Evolutionary conservation across 2,113 vertebrate species (phyloP), one percentile per base, ranked within the genome.

Genomic region (Sakesphorus luctuosus): DNA sequence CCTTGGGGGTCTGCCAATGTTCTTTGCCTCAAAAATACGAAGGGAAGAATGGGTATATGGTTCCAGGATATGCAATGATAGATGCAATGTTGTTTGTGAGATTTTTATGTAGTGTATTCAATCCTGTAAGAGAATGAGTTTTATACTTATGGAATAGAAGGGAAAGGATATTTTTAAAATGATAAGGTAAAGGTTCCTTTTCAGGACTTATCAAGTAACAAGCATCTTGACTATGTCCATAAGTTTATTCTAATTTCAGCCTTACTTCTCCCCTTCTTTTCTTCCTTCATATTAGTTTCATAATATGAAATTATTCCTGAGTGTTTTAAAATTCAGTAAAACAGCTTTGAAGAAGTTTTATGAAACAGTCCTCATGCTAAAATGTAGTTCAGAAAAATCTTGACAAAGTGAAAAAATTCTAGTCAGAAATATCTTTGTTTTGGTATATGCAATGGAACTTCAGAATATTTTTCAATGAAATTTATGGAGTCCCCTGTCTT

Each of bases 361-460:
- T 40, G 11, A 85, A 36, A 18, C 18, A 13, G 9, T 66, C 17
- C 3, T 61, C n/a, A 50, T 11, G 19, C 13, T 75, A 18, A 81
- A 55, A 5, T 20, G 10, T 18, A 61, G 23, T 82, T 83, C 19
- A 52, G 9, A 66, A 89, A 89, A 79, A 71, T 75, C 18, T 31
- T 71, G 29, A 29, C 11, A 61, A 85, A 71, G 13, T 35, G 2
- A 3, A 44, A 58, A 67, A 80, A n/a, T 52, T 66, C 15, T 61
- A 7, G 5, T 50, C 61, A 46, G 7, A 71, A 75, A 38, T 44
- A 35, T 17, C 3, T n/a, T 84, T 85, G 10, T 46, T 0, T 0
- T 52, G 21, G 3, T 53, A n/a, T 28, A 46, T 85, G 13, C 8
- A 55, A 31, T 43, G 11, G 18, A 86, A 71, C 4, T 63, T 68